Evolutionary conservation across 2,113 vertebrate genomes (phyloP).

Genomic region (Poecile atricapillus): DNA sequence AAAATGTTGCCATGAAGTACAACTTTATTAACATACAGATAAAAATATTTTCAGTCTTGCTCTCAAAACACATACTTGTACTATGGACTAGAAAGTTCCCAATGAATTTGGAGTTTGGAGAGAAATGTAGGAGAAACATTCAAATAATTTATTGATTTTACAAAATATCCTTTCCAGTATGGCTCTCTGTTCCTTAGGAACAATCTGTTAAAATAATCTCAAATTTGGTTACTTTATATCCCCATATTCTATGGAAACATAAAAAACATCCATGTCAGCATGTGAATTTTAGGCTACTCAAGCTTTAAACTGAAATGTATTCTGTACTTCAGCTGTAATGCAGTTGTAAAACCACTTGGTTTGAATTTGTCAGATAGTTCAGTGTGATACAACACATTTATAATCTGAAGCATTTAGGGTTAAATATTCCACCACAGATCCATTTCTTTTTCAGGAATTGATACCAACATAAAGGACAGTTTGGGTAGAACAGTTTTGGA

Average conservation of each 20-base stretch:
- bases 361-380: not conserved
- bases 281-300: not conserved
- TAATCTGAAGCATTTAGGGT: not conserved
- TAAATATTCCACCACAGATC: conserved; percentile 1
- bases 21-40: not conserved
- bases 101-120: not conserved
- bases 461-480: conserved; percentile 87
- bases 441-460: conserved; percentile 84
- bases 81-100: not conserved
- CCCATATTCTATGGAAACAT: not conserved
- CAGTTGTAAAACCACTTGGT: not conserved
- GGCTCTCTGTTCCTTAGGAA: not conserved
- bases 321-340: not conserved
- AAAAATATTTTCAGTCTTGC: not conserved
- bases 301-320: not conserved
- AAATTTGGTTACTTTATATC: not conserved
- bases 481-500: conserved; percentile 90
- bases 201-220: not conserved
- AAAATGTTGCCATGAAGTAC: not conserved
- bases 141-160: not conserved
- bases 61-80: not conserved
- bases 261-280: not conserved
- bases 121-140: not conserved
- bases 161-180: not conserved
- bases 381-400: not conserved